Percentiles rank a stretch among this genome's conserved stretches.
Evolutionary conservation across 1,140 invertebrate species (phyloP).

Genomic region (Heliothis subflexa): DNA sequence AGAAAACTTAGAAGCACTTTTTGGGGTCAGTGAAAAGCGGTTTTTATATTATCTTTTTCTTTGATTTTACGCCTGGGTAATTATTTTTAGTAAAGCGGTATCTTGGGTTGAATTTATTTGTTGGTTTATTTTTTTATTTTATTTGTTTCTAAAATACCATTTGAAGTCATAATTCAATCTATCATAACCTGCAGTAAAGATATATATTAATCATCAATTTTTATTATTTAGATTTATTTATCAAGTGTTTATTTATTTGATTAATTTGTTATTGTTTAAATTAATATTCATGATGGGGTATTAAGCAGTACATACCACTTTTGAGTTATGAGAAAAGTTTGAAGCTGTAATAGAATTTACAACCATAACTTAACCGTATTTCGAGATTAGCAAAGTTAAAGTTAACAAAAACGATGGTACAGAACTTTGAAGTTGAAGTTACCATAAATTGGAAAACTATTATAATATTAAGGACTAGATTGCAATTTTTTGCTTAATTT

Average conservation of each 20-base stretch:
- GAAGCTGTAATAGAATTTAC: constrained; percentile 11
- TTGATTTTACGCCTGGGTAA: constrained; percentile 1
- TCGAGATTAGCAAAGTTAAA: constrained; percentile 30
- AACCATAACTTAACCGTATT: constrained; percentile 17
- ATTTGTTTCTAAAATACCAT: background rate
- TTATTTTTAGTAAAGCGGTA: constrained; percentile 14
- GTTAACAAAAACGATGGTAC: constrained; percentile 18
- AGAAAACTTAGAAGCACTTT: constrained; percentile 55
- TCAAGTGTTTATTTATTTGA: too few relatives aligned
- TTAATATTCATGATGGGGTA: background rate
- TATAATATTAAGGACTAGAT: background rate
- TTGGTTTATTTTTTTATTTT: background rate
- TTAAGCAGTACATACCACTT: too few relatives aligned
- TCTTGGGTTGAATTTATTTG: background rate
- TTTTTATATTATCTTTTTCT: constrained; percentile 3
- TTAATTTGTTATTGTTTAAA: too few relatives aligned
- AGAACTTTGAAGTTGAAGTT: constrained; percentile 4
- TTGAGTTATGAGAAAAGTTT: constrained; percentile 8
- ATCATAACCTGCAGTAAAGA: too few relatives aligned
- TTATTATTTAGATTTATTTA: too few relatives aligned
- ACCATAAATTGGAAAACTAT: background rate
- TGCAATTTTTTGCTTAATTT: too few relatives aligned
- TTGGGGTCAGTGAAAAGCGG: constrained; percentile 15
- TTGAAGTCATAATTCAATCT: background rate
- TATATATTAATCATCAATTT: too few relatives aligned